A percentile compares a stretch with the other conserved stretches of the same genome.
These are phyloP conservation scores for Taphrorychus bicolor DNA, from an alignment of 2,888 invertebrate species.

Conservation along the genomic window DNA sequence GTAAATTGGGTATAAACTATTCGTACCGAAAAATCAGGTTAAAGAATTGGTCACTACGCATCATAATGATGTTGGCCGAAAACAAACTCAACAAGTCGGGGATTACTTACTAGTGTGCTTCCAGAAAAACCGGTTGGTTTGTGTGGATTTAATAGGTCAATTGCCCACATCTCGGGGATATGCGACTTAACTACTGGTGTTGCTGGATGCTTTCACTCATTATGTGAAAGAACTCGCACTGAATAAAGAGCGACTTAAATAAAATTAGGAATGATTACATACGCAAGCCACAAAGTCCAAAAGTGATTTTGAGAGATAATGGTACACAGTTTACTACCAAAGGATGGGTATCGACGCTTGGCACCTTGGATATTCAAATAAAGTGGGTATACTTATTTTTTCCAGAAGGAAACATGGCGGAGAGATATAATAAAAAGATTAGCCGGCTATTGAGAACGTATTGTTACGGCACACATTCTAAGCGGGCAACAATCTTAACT, in stretches of 20 bases:
- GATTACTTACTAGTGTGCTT: not conserved
- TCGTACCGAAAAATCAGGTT: not conserved
- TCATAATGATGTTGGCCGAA: not conserved
- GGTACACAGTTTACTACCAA: not conserved
- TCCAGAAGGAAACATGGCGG: not conserved
- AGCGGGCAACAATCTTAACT: not conserved
- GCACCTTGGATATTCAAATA: not conserved
- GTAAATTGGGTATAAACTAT: not conserved
- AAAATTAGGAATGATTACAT: not conserved
- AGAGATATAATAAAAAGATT: not conserved
- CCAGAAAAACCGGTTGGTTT: not conserved
- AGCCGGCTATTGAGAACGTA: not conserved
- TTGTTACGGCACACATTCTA: not conserved
- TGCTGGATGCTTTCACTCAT: not conserved
- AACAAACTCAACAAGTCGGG: no score
- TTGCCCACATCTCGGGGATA: not conserved
- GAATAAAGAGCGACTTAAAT: no score
- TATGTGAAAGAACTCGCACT: no score
- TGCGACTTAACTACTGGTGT: not conserved
- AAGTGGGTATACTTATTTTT: not conserved
- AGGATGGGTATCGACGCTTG: not conserved
- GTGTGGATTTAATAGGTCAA: not conserved
- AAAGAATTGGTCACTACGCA: not conserved
- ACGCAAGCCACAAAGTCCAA: not conserved
- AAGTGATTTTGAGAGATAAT: not conserved